Conservation (phyloP, 2,797 vertebrate genomes). For the Lepus oiostolus region DNA sequence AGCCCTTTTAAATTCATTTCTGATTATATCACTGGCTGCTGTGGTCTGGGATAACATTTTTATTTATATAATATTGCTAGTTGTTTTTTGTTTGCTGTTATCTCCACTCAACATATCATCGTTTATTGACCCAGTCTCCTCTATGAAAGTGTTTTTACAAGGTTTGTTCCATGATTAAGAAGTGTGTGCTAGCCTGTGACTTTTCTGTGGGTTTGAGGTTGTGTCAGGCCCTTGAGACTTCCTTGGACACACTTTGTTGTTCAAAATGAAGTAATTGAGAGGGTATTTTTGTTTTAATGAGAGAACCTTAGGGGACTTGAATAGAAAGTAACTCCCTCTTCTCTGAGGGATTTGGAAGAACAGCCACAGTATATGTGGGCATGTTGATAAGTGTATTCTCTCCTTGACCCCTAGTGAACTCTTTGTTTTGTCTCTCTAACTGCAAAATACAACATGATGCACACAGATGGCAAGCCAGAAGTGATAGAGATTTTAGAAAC, state of each 20-base stretch:
- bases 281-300: not conserved
- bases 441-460: not conserved
- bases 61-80: not conserved
- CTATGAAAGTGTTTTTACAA: not conserved
- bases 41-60: not conserved
- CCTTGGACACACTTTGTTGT: not conserved
- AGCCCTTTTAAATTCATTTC: not conserved
- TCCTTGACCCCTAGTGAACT: not conserved
- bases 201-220: not conserved
- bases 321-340: not conserved
- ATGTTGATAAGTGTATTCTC: not conserved
- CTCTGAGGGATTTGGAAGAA: not conserved
- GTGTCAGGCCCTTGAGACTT: not conserved
- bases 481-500: constrained; percentile 10
- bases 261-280: not conserved
- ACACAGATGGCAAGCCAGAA: not conserved
- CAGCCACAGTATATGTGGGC: not conserved
- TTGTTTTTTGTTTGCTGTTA: not conserved
- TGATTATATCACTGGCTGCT: not conserved
- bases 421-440: not conserved
- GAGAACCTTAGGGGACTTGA: not conserved
- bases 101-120: not conserved
- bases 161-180: constrained; percentile 1
- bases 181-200: not conserved
- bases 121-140: not conserved